phyloP scores from a whole-genome alignment of 2,113 vertebrate species.

The Clarias macrocephalus region DNA sequence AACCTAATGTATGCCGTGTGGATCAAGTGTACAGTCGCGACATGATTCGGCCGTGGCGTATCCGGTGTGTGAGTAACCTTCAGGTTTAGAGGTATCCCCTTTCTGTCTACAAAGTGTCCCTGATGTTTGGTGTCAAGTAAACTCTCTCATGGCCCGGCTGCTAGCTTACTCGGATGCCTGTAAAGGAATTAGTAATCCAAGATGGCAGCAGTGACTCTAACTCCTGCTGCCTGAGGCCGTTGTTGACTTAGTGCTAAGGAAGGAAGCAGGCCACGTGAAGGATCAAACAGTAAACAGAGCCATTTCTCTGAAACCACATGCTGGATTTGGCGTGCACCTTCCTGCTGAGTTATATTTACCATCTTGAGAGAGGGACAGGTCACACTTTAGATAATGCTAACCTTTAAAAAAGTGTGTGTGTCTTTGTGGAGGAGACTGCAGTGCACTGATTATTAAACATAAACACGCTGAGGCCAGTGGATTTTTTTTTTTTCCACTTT shows the following conservation, averaged over 20 bases:
- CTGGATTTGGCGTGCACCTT: constrained; percentile 50
- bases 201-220: background rate
- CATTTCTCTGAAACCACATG: constrained; percentile 28
- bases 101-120: constrained; percentile 1
- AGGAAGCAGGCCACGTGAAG: constrained; percentile 54
- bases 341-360: constrained; percentile 38
- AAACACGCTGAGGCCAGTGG: constrained; percentile 1
- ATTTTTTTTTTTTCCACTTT: background rate
- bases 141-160: constrained; percentile 14
- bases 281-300: constrained; percentile 29
- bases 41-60: background rate
- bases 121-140: background rate
- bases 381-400: constrained; percentile 39
- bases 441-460: constrained; percentile 43
- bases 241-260: constrained; percentile 56
- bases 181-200: constrained; percentile 23
- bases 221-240: constrained; percentile 44
- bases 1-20: background rate
- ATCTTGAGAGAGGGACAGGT: constrained; percentile 30
- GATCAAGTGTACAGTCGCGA: background rate
- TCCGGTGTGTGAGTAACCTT: background rate
- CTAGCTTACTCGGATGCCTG: constrained; percentile 28
- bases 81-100: background rate
- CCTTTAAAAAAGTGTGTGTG: constrained; percentile 13
- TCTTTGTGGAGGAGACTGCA: constrained; percentile 1